Base-by-base conservation (phyloP, 1,140 invertebrate genomes). In the Pogonognathellus flavescens region DNA sequence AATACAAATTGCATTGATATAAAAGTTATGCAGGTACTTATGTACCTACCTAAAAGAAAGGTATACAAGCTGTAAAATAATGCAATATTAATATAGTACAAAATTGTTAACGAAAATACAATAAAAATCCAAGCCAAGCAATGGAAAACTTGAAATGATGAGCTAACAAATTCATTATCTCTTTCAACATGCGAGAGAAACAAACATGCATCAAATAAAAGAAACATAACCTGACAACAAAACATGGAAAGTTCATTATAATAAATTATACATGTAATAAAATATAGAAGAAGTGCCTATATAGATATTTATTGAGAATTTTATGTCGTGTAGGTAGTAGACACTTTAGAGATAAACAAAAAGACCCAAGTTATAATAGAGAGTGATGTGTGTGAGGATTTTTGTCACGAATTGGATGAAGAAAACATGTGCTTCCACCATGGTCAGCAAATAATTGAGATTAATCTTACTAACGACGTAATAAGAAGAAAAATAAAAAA, bases 201-300 rank as follows among this genome's bases (percentile, higher is more conserved):
- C 70, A 49, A 76, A 76, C 70, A 76, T n/a, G 31, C 31, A 41
- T 41, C 31, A 41, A 76, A 76, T n/a, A n/a, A 76, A 9, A 41
- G 31, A 18, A 31, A 76, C 70, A 76, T 76, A 31, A 76, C 14
- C 11, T 50, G 31, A 76, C 41, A 50, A 16, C 25, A 20, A 50
- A 76, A 76, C 70, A 76, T 14, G 70, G 31, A 16, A 50, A 18
- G 6, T 31, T 76, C 70, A 76, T 76, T 76, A 76, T 76, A 62
- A 57, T 14, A 57, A 57, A 57, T 14, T 57, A 57, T 57, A n/a
- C 10, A 9, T 5, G 53, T 57, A 41, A 41, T 41, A 41, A 41
- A 41, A 41, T 41, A 41, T 41, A 41, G 6, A 41, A 41, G 1
- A 41, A 6, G 31, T 41, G 6, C 31, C 31, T 41, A 41, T 41